These are phyloP conservation scores for Acanthiza pusilla DNA, from an alignment of 2,797 vertebrate species.

Conservation along the genomic window DNA sequence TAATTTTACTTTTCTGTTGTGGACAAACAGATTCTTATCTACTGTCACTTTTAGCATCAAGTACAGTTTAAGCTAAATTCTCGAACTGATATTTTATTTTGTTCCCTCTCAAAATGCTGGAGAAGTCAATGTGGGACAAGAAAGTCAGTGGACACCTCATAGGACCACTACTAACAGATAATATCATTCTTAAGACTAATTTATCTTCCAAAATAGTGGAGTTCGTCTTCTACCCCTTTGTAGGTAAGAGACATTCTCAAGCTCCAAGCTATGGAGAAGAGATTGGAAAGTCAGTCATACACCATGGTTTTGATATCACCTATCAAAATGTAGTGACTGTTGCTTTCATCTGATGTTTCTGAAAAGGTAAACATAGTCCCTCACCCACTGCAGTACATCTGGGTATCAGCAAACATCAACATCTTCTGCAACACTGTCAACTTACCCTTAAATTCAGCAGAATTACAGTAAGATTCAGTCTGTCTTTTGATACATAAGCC, in stretches of 20 bases:
- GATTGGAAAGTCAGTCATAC: not conserved
- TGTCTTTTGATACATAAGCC: not conserved
- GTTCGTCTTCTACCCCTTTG: not conserved
- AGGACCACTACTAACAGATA: not conserved
- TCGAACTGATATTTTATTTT: not conserved
- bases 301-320: accelerated
- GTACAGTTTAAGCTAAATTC: not conserved
- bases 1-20: not conserved
- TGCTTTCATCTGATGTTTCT: not conserved
- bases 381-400: not conserved
- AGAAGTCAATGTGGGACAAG: not conserved
- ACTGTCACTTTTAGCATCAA: not conserved
- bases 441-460: not conserved
- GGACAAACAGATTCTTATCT: not conserved
- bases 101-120: not conserved
- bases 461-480: not conserved
- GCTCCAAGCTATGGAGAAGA: not conserved
- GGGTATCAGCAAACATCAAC: not conserved
- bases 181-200: not conserved
- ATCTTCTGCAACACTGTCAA: not conserved
- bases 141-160: not conserved
- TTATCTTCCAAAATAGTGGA: not conserved
- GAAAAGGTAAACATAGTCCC: not conserved
- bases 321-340: not conserved
- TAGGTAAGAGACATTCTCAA: not conserved